Evolutionary conservation across 2,888 invertebrate genomes (phyloP).

Genomic region (Euphydryas editha): DNA sequence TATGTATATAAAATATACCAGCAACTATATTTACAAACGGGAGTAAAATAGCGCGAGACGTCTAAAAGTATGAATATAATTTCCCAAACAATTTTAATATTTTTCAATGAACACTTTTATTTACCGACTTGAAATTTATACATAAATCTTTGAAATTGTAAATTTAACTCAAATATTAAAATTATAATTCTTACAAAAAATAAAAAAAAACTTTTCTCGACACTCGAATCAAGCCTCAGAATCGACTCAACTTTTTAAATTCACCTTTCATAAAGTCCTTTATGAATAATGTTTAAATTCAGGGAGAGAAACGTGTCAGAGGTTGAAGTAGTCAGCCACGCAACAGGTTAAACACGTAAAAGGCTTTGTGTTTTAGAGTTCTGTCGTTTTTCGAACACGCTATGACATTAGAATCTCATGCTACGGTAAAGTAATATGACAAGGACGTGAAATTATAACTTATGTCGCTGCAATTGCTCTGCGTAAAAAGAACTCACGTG

Average conservation of each 20-base stretch:
- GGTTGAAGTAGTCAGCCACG: background rate
- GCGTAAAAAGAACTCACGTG: too few relatives aligned
- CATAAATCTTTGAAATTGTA: too few relatives aligned
- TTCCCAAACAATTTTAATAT: too few relatives aligned
- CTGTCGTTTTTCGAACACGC: conserved; percentile 1
- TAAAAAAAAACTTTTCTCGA: background rate
- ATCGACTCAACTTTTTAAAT: background rate
- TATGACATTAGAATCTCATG: background rate
- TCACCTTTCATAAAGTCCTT: background rate
- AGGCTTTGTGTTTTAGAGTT: conserved; percentile 6
- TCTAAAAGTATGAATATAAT: too few relatives aligned
- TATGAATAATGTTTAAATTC: conserved; percentile 10
- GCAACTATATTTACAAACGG: too few relatives aligned
- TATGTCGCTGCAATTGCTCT: too few relatives aligned
- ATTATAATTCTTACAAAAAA: too few relatives aligned
- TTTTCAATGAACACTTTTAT: too few relatives aligned
- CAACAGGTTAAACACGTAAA: conserved; percentile 5
- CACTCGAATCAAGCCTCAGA: background rate
- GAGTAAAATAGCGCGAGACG: too few relatives aligned
- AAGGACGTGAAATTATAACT: background rate
- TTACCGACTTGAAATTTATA: too few relatives aligned
- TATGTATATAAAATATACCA: too few relatives aligned
- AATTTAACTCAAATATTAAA: background rate
- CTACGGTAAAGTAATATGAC: background rate
- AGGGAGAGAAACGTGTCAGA: background rate